These are phyloP conservation scores for Arizona elegans DNA, from an alignment of 2,113 vertebrate genomes.

Conservation along the genomic window DNA sequence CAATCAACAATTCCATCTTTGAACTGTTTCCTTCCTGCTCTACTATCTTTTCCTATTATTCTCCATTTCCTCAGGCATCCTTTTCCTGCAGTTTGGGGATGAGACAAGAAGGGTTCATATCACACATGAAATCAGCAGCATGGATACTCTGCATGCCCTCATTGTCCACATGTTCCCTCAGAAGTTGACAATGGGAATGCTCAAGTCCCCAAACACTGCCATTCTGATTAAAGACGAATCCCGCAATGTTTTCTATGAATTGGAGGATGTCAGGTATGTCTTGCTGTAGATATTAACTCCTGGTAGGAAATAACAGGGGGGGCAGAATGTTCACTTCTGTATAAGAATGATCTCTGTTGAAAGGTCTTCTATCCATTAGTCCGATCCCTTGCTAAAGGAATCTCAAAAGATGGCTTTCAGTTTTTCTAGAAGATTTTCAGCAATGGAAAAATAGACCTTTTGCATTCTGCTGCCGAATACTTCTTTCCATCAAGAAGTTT, in stretches of 20 bases:
- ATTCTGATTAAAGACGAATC: slow-evolving; percentile 98
- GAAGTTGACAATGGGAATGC: slow-evolving; percentile 97
- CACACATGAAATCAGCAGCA: slow-evolving; percentile 96
- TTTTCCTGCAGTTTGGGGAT: slow-evolving; percentile 97
- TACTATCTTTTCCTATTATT: rapidly evolving
- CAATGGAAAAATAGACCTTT: neutral
- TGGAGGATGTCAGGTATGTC: slow-evolving; percentile 88
- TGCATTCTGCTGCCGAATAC: neutral
- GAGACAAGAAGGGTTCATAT: slow-evolving; percentile 96
- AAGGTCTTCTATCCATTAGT: neutral
- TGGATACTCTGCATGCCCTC: slow-evolving; percentile 96
- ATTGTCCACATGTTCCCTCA: slow-evolving; percentile 99
- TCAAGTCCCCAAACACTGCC: slow-evolving; percentile 96
- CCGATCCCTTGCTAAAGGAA: neutral
- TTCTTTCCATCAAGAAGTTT: neutral
- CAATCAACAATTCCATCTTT: neutral
- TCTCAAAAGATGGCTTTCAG: neutral
- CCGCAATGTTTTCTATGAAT: slow-evolving; percentile 95
- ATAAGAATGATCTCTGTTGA: neutral
- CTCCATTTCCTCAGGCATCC: slow-evolving; percentile 77
- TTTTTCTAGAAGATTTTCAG: neutral
- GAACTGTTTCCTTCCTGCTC: neutral
- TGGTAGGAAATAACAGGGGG: neutral
- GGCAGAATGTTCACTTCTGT: neutral
- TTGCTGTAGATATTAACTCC: neutral